Evolutionary conservation across 2,113 vertebrate genomes (phyloP), one percentile per base, ranked within the genome.

Genomic region (Oxygymnocypris stewartii): DNA sequence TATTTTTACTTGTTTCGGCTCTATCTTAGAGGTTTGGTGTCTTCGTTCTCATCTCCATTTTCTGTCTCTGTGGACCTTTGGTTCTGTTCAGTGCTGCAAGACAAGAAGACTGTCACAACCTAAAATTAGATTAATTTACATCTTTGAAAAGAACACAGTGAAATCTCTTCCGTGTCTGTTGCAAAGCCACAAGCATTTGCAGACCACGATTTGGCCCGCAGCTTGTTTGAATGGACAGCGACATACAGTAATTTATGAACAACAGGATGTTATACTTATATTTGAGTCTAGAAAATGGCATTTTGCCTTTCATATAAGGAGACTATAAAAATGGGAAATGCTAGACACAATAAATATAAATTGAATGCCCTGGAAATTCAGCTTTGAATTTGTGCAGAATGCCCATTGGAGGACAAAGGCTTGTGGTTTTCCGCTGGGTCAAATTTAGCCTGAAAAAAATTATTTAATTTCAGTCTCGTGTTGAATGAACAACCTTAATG

Each of bases 1-100:
- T 71, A 77, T 69, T 78, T 88, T 61, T 79, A 61, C 28, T 25
- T 44, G 12, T 69, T 85, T 47, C 18, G 0, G 49, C 18, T 63
- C 79, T 67, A 47, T 69, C 69, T 51, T 82, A 28, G 25, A 35
- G 63, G 28, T 35, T 82, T 69, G 80, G 63, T 69, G 44, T 69
- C 63, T 71, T 71, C 35, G 3, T 42, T 74, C 37, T 74, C 20
- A 2, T 61, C 51, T 59, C 12, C 1, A 12, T 54, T 61, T 79
- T 28, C n/a, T 49, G 14, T 69, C 57, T 73, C 67, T 84, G 82
- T 47, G 57, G 75, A 63, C 82, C n/a, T 84, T 65, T 78, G 49
- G 74, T 77, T 74, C 31, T 37, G 77, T 54, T 63, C 4, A 47
- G 65, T 78, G 79, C 44, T 79, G 75, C 79, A 12, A 59, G 35